Evolutionary conservation across 2,797 vertebrate genomes (phyloP), one percentile per base, ranked within the genome.

Genomic region (Poecile montanus): DNA sequence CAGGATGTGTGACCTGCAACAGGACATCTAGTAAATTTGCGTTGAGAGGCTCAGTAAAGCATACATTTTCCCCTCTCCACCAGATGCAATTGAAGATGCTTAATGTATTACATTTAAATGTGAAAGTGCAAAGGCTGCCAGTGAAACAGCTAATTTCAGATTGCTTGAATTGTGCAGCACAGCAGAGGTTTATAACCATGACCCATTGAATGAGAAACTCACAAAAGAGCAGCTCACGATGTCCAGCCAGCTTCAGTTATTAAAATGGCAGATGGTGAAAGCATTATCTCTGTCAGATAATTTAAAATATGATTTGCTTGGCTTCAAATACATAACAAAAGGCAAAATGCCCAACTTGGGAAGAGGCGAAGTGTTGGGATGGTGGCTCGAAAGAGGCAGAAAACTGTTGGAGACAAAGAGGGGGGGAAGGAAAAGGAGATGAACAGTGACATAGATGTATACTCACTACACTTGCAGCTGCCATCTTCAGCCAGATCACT

Each of bases 1-100:
- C 25, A 5, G 56, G 45, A 7, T 86, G 80, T 30, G n/a, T 86
- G 67, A 74, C 81, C 98, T 98, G 96, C 25, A 86, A 74, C 13
- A 58, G 56, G 51, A 91, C 32, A 92, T 29, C 16, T 11, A 57
- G 62, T 71, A 34, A 63, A 66, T 34, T 45, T 44, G 29, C 40
- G 8, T 56, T 73, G 53, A 87, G 54, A 65, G 13, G 30, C 73
- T 73, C 78, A 67, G 12, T 30, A 62, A 77, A 91, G 42, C 9
- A 25, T 15, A 56, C 15, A 53, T 71, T 68, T 45, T 4, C 4
- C 30, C 30, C 6, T 53, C 26, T 81, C 21, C 19, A 45, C 23
- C 29, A 61, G 61, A 50, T 27, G 36, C 26, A 76, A 42, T 7
- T 73, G 75, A 68, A 90, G 34, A 77, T 85, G 22, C 34, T 16